These are phyloP conservation scores for Stichopus horrens DNA, from an alignment of 53 echinoderm and acorn worm species.

Conservation along the genomic window DNA sequence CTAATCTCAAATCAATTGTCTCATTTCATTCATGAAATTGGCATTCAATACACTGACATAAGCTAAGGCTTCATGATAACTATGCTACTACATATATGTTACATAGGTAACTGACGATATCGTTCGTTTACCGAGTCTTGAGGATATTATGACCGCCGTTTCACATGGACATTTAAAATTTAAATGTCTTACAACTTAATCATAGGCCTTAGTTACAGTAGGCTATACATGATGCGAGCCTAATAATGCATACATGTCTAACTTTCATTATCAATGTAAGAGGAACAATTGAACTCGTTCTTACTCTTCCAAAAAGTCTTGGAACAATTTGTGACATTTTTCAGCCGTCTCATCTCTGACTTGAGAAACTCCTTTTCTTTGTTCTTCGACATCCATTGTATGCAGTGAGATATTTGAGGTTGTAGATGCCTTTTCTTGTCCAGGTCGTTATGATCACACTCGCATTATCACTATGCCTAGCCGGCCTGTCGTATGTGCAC, in stretches of 20 bases:
- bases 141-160: no score
- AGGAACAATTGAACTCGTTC: conserved; percentile 1
- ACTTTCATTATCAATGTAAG: background rate
- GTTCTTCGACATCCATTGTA: conserved; percentile 96
- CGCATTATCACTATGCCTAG: no score
- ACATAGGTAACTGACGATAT: no score
- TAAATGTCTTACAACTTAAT: background rate
- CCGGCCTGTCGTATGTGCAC: no score
- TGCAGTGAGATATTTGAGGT: background rate
- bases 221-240: background rate
- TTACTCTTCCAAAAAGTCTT: conserved; percentile 98
- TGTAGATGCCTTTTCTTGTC: no score
- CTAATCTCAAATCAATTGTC: no score
- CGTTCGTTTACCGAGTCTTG: no score
- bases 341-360: conserved; percentile 97
- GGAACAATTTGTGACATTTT: conserved; percentile 95
- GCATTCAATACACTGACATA: no score
- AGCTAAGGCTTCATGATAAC: no score
- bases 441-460: no score
- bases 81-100: no score
- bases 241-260: background rate
- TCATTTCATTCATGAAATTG: no score
- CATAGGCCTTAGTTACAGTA: background rate
- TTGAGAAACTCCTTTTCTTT: conserved; percentile 85
- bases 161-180: conserved; percentile 2